Base-by-base conservation (phyloP, 2,113 vertebrate genomes). In the Nothoprocta perdicaria region DNA sequence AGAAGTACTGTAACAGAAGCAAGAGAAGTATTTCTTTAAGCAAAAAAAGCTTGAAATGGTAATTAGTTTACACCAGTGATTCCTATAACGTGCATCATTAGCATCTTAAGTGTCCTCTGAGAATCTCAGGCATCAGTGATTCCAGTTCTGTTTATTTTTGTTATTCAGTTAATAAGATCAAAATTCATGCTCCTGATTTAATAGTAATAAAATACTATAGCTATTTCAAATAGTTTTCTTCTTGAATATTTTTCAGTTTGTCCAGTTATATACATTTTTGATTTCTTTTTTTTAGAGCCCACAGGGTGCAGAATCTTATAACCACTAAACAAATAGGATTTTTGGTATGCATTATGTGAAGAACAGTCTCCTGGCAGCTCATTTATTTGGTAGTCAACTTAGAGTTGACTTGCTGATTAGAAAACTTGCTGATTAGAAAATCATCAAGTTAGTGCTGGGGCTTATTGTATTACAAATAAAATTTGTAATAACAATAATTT, bases 31-130 rank as follows among this genome's bases (percentile, higher is more conserved):
- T 27, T 55, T 16, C 8, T 29, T 55, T 55, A 29, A 16, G n/a
- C 10, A 80, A 74, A 62, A n/a, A 74, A 74, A 4, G 8, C 43
- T 80, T 84, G 53, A 85, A 91, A 18, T 7, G 67, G 27, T 35
- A 62, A 50, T 74, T 12, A 27, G 19, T 38, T 2, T 62, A 17
- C 0, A 1, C 8, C 77, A 46, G 19, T 0, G n/a, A 31, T 58
- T 68, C 92, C 24, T 78, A 5, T 73, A 48, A 65, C 27, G 13
- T 65, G 4, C 14, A 14, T 55, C 2, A 8, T 55, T 52, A 41
- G 8, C 73, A n/a, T 46, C 50, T 23, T 85, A 3, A 72, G 27
- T 8, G 1, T n/a, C 26, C 53, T 65, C 15, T 46, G 9, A 35
- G 10, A 23, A 6, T 8, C 77, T 93, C 1, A 1, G 4, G 73